Evolutionary conservation across 2,797 vertebrate genomes (phyloP).

Genomic region (Protonibea diacanthus): DNA sequence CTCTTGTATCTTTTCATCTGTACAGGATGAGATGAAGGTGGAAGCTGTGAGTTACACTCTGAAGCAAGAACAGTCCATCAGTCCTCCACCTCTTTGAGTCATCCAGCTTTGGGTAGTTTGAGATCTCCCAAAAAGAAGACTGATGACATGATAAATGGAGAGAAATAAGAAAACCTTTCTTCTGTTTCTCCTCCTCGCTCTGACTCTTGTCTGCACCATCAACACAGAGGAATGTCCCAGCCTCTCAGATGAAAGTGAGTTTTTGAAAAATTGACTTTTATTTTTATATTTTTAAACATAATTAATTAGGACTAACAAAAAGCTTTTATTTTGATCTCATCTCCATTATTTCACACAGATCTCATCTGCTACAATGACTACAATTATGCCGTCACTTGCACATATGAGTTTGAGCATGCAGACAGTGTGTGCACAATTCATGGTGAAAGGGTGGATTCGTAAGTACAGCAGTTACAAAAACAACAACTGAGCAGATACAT

Average conservation of each 20-base stretch:
- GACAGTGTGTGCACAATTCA: conserved; percentile 8
- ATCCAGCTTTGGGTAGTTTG: not conserved
- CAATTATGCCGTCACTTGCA: conserved; percentile 24
- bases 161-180: not conserved
- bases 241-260: not conserved
- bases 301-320: not conserved
- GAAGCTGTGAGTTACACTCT: conserved; percentile 11
- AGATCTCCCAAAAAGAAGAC: not conserved
- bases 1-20: not conserved
- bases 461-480: not conserved
- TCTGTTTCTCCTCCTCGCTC: conserved; percentile 17
- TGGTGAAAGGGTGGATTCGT: fast-evolving
- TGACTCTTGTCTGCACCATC: not conserved
- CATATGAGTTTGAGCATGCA: fast-evolving
- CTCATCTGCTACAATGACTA: conserved; percentile 62
- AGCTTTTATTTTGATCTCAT: not conserved
- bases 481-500: not conserved
- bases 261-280: conserved; percentile 1
- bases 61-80: not conserved
- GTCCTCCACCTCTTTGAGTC: too few species aligned
- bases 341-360: conserved; percentile 6
- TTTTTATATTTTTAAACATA: not conserved
- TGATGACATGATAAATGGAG: conserved; percentile 40
- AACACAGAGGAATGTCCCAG: fast-evolving
- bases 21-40: conserved; percentile 41